These are phyloP conservation scores for Amazona vittata DNA, from an alignment of 2,113 vertebrate genomes.

Conservation along the genomic window DNA sequence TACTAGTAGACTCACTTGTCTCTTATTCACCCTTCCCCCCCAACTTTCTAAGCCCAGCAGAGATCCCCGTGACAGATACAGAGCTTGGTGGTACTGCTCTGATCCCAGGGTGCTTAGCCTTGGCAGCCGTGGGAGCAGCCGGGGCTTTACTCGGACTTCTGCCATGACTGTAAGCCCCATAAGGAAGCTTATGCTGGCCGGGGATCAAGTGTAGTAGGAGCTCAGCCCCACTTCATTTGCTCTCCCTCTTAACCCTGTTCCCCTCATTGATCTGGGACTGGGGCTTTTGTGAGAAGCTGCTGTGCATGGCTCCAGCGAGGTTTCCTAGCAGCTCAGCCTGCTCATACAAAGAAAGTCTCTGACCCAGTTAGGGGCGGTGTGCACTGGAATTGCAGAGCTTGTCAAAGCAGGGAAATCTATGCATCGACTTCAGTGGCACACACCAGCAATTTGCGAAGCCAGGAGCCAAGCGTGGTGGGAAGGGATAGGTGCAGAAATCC, in stretches of 20 bases:
- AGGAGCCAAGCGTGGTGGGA: background rate
- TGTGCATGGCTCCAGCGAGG: fast-evolving
- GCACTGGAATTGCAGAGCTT: fast-evolving
- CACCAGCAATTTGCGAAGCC: fast-evolving
- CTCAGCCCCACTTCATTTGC: background rate
- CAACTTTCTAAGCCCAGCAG: background rate
- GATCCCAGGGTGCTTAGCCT: background rate
- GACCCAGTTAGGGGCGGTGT: background rate
- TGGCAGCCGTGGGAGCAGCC: background rate
- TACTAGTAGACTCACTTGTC: constrained; percentile 20
- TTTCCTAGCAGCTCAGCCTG: background rate
- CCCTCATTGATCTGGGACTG: background rate
- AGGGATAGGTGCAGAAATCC: background rate
- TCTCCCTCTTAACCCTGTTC: background rate
- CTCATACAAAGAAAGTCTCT: background rate
- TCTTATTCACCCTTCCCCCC: background rate
- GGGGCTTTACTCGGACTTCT: background rate
- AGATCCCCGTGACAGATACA: background rate
- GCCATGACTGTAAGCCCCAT: background rate
- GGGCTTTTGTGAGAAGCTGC: background rate
- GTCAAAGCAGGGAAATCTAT: background rate
- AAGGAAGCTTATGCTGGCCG: constrained; percentile 46
- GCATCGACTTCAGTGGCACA: background rate
- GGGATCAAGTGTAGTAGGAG: background rate
- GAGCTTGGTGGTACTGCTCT: background rate